Evolutionary conservation across 2,888 invertebrate species (phyloP).

Genomic region (Parascotia fuliginaria): DNA sequence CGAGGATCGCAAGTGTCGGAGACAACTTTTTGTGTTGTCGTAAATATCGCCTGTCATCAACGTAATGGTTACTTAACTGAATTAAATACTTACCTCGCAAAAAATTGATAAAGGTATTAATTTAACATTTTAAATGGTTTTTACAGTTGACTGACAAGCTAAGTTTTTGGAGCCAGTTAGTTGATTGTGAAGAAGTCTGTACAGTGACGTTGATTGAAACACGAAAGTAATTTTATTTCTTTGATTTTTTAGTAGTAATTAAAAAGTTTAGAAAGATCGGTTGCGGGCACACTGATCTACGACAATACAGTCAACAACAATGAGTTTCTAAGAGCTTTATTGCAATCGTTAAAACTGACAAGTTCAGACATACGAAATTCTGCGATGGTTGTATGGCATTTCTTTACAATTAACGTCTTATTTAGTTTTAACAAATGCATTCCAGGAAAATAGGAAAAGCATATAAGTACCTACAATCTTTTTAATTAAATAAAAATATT

Average conservation of each 20-base stretch:
- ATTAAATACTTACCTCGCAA: constrained; percentile 58
- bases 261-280: no score
- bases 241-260: no score
- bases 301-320: no score
- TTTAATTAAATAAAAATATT: no score
- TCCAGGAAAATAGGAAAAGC: no score
- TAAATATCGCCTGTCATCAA: constrained; percentile 68
- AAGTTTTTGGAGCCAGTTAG: neutral
- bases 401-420: no score
- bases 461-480: no score
- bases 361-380: no score
- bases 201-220: neutral
- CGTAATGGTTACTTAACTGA: constrained; percentile 71
- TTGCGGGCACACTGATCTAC: no score
- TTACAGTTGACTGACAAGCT: constrained; percentile 32
- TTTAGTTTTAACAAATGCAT: no score
- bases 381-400: no score
- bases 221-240: neutral
- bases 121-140: constrained; percentile 25
- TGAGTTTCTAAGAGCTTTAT: neutral
- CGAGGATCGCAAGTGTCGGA: constrained; percentile 47
- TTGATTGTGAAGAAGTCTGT: neutral
- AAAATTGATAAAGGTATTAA: constrained; percentile 39
- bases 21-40: constrained; percentile 66
- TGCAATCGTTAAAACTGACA: no score